Base-by-base conservation (phyloP, 2,888 invertebrate species). In the Macaria liturata region DNA sequence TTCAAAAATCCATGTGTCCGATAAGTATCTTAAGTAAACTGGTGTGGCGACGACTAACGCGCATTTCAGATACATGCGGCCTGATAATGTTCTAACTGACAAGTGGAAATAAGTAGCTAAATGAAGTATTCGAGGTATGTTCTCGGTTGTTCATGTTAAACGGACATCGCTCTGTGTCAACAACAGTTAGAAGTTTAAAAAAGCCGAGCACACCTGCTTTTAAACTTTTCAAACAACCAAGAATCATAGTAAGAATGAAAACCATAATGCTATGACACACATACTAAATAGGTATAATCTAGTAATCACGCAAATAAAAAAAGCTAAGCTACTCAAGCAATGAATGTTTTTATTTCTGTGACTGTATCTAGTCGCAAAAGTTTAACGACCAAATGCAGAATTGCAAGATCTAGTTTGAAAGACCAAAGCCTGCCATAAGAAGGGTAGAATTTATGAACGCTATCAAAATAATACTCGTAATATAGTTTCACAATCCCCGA, bases 61-160 rank as follows among this genome's bases (percentile, higher is more conserved):
- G 75, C 69, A 70, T 71, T 72, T 74, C 72, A 74, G 81, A 81
- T 81, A 75, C 74, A 68, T 70, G 71, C 69, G 66, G 67, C 69
- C 71, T 72, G 84, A 84, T 84, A 84, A 75, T 72, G 71, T 70
- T 70, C 67, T 40, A 74, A 71, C 78, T 84, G 84, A 83, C 84
- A 82, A 78, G 80, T 81, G 76, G 77, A 70, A 72, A 74, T 52
- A 52, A 75, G 80, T 77, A 75, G 78, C 73, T 70, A 66, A 75
- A 76, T 72, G 68, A 71, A 73, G 69, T 74, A 71, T 69, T 72
- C 74, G 68, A 59, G 54, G 49, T 58, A 54, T 66, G 66, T 46
- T 52, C 59, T 56, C 49, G 46, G 54, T 40, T 47, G 44, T 42
- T 50, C 42, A 54, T 50, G 47, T 48, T 54, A 40, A 44, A 39